Evolutionary conservation across 2,797 vertebrate genomes (phyloP).

Genomic region (Hipposideros larvatus): DNA sequence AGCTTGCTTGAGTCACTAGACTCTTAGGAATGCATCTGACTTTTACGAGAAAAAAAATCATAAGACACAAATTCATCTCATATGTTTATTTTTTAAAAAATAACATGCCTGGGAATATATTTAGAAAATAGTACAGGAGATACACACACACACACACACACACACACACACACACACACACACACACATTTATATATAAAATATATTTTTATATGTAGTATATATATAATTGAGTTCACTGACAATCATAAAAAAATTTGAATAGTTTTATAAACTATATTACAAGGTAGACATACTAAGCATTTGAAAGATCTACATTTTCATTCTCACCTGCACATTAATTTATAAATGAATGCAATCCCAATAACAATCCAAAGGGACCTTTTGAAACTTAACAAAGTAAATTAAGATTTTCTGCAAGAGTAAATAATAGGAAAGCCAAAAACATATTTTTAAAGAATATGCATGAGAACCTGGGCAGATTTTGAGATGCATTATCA

Average conservation of each 20-base stretch:
- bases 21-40: background rate
- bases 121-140: background rate
- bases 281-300: background rate
- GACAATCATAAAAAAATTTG: slow-evolving; percentile 23
- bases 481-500: background rate
- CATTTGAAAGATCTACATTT: slow-evolving; percentile 24
- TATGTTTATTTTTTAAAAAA: background rate
- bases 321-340: background rate
- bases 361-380: background rate
- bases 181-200: background rate
- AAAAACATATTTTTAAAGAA: background rate
- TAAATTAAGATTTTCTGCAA: slow-evolving; percentile 14
- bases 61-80: background rate
- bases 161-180: too few relatives aligned
- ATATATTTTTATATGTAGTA: background rate
- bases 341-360: background rate
- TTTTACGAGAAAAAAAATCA: slow-evolving; percentile 37
- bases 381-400: background rate
- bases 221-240: background rate
- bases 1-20: background rate
- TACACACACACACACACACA: too few relatives aligned
- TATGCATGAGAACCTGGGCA: background rate
- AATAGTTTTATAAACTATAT: background rate
- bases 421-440: background rate
- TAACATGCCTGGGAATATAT: slow-evolving; percentile 6